Percentiles rank a stretch among this genome's conserved stretches.
These are phyloP conservation scores for Cataglyphis albicans DNA, from an alignment of 2,888 invertebrate species.

Conservation along the genomic window DNA sequence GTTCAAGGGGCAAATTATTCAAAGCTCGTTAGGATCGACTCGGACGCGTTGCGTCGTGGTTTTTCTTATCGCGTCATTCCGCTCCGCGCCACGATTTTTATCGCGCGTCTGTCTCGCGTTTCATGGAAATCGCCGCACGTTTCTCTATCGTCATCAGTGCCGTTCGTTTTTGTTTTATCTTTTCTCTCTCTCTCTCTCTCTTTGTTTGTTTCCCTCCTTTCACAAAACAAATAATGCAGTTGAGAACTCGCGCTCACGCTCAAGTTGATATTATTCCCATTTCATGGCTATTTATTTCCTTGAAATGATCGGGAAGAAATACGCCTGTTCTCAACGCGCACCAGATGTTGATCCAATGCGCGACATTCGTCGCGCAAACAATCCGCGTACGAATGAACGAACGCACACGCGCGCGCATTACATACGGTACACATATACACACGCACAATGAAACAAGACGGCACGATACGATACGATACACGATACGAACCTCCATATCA, in stretches of 20 bases:
- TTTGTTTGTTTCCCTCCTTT: not conserved
- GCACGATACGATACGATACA: not conserved
- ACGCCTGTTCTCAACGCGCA: not conserved
- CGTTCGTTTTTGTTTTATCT: slow-evolving; percentile 31
- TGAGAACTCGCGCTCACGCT: slow-evolving; percentile 17
- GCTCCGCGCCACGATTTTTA: slow-evolving; percentile 59
- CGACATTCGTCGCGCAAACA: slow-evolving; percentile 7
- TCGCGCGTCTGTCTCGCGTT: slow-evolving; percentile 42
- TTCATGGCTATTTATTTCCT: not conserved
- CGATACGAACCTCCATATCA: slow-evolving; percentile 10
- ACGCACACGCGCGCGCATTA: not conserved
- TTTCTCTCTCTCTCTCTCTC: slow-evolving; percentile 29
- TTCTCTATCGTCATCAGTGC: slow-evolving; percentile 34
- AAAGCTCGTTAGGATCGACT: slow-evolving; percentile 24
- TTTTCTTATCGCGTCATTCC: slow-evolving; percentile 61
- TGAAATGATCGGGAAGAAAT: not conserved
- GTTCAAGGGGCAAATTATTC: not conserved
- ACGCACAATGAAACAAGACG: not conserved
- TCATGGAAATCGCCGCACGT: slow-evolving; percentile 54
- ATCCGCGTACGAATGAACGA: slow-evolving; percentile 6
- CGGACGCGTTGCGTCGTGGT: not conserved
- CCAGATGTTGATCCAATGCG: slow-evolving; percentile 43
- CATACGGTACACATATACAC: not conserved
- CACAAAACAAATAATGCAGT: not conserved
- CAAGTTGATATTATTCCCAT: slow-evolving; percentile 3